Base-by-base conservation (phyloP, 2,113 vertebrate genomes). In the Siniperca chuatsi region DNA sequence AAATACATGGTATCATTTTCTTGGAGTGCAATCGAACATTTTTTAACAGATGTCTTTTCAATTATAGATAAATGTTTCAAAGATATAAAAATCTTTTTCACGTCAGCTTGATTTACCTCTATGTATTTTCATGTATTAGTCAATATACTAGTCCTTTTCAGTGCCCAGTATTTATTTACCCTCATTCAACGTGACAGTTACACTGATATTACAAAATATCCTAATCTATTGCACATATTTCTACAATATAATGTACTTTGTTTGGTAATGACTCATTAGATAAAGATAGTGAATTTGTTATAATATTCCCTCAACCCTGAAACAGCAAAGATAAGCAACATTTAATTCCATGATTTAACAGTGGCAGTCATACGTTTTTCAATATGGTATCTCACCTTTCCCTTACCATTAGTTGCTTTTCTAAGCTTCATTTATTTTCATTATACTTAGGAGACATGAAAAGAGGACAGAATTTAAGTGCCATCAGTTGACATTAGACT, bases 371-470 rank as follows among this genome's bases (percentile, higher is more conserved):
- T 42, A 37, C 60, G 2, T 64, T 40, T 58, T 58, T 62, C 54
- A 81, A 16, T 57, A 37, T 6, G 3, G 13, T 65, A 50, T 21
- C 52, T 73, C 35, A 68, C 6, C 20, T 35, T 76, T 76, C 33
- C 65, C 23, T 72, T 48, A 44, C 2, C 35, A 35, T 68, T 52
- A 78, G 10, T 48, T 75, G 25, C 21, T 70, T 81, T 83, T 72
- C 33, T 52, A 46, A n/a, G 44, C 15, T 86, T 79, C 55, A 57
- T 73, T 84, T 46, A 64, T 35, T 40, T 46, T 70, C 20, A 46
- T 42, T 20, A 67, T 1, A 18, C 37, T 46, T 21, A 10, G 25
- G 42, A 37, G 8, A 57, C 33, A 67, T 42, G 23, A 61, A 64
- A 50, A 81, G 6, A 29, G 29, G 29, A 29, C 29, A 29, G 29